These are phyloP conservation scores for Prochilodus magdalenae DNA, from an alignment of 2,113 vertebrate genomes.

Conservation along the genomic window DNA sequence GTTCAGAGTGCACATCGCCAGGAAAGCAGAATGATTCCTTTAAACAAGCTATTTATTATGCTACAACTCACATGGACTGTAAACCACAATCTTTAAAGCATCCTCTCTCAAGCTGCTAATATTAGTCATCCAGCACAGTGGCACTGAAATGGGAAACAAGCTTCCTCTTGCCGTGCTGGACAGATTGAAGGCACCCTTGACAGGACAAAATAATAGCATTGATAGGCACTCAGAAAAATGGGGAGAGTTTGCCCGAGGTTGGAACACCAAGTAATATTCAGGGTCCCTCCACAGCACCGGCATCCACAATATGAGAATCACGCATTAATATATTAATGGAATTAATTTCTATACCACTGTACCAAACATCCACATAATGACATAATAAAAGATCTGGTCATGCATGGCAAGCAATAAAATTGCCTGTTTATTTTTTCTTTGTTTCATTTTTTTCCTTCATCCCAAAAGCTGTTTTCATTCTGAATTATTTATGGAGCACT, in stretches of 20 bases:
- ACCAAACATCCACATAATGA: not conserved
- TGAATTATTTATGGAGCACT: not conserved
- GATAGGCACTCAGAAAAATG: slow-evolving; percentile 3
- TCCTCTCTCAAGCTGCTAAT: not conserved
- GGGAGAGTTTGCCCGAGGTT: slow-evolving; percentile 3
- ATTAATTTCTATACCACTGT: not conserved
- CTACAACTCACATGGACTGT: not conserved
- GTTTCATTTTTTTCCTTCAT: not conserved
- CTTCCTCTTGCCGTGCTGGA: not conserved
- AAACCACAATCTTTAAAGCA: not conserved
- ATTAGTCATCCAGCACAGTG: slow-evolving; percentile 16
- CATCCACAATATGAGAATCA: not conserved
- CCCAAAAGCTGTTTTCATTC: slow-evolving; percentile 4
- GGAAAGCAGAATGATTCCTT: not conserved
- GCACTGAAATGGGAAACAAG: slow-evolving; percentile 15
- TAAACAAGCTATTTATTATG: slow-evolving; percentile 1
- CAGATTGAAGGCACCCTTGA: slow-evolving; percentile 13
- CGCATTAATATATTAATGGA: not conserved
- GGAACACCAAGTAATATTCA: not conserved
- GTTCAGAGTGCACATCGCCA: not conserved
- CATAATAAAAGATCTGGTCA: not conserved
- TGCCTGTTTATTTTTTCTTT: not conserved
- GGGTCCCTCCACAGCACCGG: not conserved
- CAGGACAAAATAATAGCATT: slow-evolving; percentile 5
- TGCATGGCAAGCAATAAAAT: not conserved